These are phyloP conservation scores for Stichodactyla helianthus DNA, from an alignment of 64 coral and sea anemone species.

Conservation along the genomic window DNA sequence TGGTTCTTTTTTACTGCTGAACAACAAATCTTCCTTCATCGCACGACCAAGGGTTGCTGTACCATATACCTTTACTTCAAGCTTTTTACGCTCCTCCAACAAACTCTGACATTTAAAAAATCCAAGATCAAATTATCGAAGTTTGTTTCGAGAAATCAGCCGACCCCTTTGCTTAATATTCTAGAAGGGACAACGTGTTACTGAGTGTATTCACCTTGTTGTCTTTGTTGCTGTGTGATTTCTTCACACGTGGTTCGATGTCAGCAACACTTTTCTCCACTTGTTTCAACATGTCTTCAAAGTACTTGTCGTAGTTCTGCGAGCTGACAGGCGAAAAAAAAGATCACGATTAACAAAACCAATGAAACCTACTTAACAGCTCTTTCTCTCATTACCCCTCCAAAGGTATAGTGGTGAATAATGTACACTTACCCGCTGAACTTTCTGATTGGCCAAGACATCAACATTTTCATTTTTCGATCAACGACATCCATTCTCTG, in stretches of 20 bases:
- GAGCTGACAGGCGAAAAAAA: neutral
- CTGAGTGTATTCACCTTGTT: neutral
- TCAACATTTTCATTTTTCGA: conserved; percentile 10
- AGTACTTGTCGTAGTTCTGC: neutral
- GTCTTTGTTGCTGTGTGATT: neutral
- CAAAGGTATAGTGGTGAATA: neutral
- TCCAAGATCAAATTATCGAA: too few species aligned
- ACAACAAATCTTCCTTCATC: conserved; percentile 14
- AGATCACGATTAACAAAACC: too few species aligned
- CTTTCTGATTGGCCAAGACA: conserved; percentile 3
- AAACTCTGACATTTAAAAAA: neutral
- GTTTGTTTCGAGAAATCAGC: too few species aligned
- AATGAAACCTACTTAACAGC: neutral
- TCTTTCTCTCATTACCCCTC: neutral
- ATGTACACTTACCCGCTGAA: neutral
- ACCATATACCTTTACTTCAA: neutral
- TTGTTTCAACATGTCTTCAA: neutral
- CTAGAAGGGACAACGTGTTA: too few species aligned
- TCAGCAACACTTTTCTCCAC: neutral
- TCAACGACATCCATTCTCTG: neutral
- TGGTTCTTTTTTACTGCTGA: neutral
- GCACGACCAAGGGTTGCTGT: conserved; percentile 7
- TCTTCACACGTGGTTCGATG: neutral
- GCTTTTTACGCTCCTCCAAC: neutral
- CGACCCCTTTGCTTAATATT: too few species aligned